These are phyloP conservation scores for Phenacoccus solenopsis DNA, from an alignment of 1,140 invertebrate species.

Conservation along the genomic window DNA sequence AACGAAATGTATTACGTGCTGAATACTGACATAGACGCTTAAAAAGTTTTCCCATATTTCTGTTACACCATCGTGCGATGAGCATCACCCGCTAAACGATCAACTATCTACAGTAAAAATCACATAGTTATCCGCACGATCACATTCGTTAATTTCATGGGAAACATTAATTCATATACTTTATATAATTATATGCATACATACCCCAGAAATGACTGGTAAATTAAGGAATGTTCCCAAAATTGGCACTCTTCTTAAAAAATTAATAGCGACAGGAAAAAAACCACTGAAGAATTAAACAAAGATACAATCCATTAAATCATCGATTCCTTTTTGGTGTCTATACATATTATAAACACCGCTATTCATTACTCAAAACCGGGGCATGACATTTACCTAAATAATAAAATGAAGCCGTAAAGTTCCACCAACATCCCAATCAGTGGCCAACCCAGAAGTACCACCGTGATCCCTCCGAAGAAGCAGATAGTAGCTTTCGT, in stretches of 20 bases:
- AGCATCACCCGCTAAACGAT: conserved; percentile 45
- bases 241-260: conserved; percentile 63
- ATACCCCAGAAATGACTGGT: conserved; percentile 50
- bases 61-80: conserved; percentile 49
- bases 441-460: conserved; percentile 91
- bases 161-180: too few relatives aligned
- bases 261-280: conserved; percentile 79
- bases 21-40: too few relatives aligned
- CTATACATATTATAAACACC: too few relatives aligned
- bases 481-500: conserved; percentile 82
- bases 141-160: too few relatives aligned
- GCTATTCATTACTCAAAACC: too few relatives aligned
- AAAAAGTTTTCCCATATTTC: too few relatives aligned
- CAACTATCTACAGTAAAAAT: conserved; percentile 36
- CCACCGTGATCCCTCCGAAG: conserved; percentile 86
- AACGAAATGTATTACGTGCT: too few relatives aligned
- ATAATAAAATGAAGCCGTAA: conserved; percentile 71
- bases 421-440: conserved; percentile 93
- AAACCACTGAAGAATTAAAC: conserved; percentile 50
- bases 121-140: neutral
- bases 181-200: conserved; percentile 25
- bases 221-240: conserved; percentile 59
- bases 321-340: too few relatives aligned
- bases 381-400: conserved; percentile 53
- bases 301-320: neutral